Evolutionary conservation across 2,113 vertebrate species (phyloP), one percentile per base, ranked within the genome.

Genomic region (Carassius auratus): DNA sequence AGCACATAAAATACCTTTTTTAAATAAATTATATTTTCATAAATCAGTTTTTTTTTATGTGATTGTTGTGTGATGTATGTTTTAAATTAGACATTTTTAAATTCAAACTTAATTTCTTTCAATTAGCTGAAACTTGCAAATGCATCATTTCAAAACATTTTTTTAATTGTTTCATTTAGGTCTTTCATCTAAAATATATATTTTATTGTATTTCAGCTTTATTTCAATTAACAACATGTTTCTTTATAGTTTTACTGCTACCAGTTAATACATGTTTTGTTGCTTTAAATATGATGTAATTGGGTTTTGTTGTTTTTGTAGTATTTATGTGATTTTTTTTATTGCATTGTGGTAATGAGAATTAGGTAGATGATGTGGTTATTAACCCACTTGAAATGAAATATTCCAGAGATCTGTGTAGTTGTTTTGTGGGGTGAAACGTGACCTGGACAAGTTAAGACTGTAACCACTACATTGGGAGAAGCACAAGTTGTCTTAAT

Each of bases 401-500:
- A 15, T 52, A 52, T 52, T 52, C 38, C 33, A 10, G 17, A 69
- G 15, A 75, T 42, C 1, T 2, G 5, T 48, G 45, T 30, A 8
- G 74, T 76, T 8, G 23, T 55, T 76, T 55, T 1, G 23, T 76
- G 48, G 42, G 5, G 33, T 79, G 10, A 78, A 61, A 59, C 5
- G 26, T 45, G 61, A 48, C 21, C 78, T 30, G 38, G 42, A 23
- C 59, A 50, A 19, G 38, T 81, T 50, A 66, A 48, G 57, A 81
- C 79, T 33, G 4, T 68, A 81, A 81, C n/a, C 42, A 26, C 48
- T 21, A 21, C 12, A 57, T 73, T 66, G 38, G 81, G 5, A 71
- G 10, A 36, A 57, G 50, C 66, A 14, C 55, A 38, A n/a, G 50
- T 69, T 55, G 50, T 83, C 48, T 83, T 59, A 52, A 69, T 81